phyloP scores from a whole-genome alignment of 1,140 invertebrate genomes.

The Megathymus violae region DNA sequence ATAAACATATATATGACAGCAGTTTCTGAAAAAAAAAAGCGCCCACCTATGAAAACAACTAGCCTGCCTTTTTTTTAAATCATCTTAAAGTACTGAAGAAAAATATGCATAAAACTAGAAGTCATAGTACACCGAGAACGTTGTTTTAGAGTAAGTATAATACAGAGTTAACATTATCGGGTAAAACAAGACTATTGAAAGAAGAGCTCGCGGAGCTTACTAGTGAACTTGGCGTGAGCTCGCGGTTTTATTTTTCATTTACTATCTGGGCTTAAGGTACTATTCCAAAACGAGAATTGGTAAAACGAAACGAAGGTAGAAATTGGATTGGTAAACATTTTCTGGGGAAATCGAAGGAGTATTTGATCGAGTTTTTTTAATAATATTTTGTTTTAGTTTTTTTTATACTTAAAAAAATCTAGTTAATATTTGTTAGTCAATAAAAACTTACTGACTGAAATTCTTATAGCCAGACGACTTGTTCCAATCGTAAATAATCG shows the following conservation, averaged over 20 bases:
- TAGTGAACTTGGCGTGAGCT: constrained; percentile 44
- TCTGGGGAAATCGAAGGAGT: constrained; percentile 12
- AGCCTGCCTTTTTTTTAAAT: no score
- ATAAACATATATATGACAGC: no score
- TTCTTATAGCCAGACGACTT: no score
- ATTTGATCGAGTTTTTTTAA: constrained; percentile 8
- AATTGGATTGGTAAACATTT: no score
- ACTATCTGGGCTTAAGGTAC: constrained; percentile 54
- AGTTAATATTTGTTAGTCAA: no score
- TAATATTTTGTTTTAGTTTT: neutral
- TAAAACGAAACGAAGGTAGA: constrained; percentile 52
- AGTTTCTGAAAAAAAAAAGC: no score
- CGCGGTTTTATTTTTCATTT: constrained; percentile 69
- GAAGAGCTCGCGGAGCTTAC: constrained; percentile 43
- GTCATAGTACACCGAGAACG: constrained; percentile 30
- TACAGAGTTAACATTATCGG: constrained; percentile 47
- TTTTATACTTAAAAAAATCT: no score
- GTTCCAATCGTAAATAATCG: no score
- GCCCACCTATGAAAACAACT: no score
- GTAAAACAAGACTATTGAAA: constrained; percentile 47
- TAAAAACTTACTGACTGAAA: no score
- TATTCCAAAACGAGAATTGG: constrained; percentile 50
- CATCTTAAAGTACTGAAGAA: no score
- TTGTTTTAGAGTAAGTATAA: constrained; percentile 9
- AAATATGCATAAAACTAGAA: neutral